These are phyloP conservation scores for Papio anubis DNA, from an alignment of 2,113 vertebrate genomes.

Conservation along the genomic window DNA sequence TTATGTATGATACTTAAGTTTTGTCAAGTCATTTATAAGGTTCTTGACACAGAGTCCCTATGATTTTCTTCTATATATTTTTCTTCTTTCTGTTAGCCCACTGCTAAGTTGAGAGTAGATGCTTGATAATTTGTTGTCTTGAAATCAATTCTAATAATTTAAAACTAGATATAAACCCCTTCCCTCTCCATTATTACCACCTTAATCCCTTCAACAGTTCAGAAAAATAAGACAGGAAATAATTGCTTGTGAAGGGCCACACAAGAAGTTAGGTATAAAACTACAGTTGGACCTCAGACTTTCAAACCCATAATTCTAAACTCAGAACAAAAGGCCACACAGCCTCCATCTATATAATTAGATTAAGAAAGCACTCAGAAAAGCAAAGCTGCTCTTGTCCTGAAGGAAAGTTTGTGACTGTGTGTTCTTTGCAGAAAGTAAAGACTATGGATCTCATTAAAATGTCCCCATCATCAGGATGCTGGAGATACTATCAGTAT, in stretches of 20 bases:
- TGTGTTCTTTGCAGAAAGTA: neutral
- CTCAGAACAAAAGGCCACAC: slow-evolving; percentile 32
- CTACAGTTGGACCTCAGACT: neutral
- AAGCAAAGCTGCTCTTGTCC: neutral
- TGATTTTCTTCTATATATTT: neutral
- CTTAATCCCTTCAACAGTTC: neutral
- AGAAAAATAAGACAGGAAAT: slow-evolving; percentile 27
- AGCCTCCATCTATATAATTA: neutral
- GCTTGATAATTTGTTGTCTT: neutral
- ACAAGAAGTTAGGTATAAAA: slow-evolving; percentile 57
- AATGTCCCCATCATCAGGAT: neutral
- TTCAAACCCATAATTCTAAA: slow-evolving; percentile 23
- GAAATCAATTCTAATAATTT: neutral
- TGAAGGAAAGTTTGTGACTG: neutral
- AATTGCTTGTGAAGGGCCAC: slow-evolving; percentile 49
- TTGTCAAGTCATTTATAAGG: neutral
- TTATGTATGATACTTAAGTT: neutral
- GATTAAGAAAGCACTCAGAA: slow-evolving; percentile 8
- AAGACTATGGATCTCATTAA: neutral
- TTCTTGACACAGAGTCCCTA: neutral
- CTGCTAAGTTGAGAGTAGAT: neutral
- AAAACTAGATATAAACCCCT: neutral
- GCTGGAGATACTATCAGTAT: neutral
- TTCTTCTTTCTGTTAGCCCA: neutral
- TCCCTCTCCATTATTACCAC: neutral